A percentile compares a stretch with the other conserved stretches of the same genome.
Conservation (phyloP, 2,888 invertebrate genomes). For the Danaus chrysippus region DNA sequence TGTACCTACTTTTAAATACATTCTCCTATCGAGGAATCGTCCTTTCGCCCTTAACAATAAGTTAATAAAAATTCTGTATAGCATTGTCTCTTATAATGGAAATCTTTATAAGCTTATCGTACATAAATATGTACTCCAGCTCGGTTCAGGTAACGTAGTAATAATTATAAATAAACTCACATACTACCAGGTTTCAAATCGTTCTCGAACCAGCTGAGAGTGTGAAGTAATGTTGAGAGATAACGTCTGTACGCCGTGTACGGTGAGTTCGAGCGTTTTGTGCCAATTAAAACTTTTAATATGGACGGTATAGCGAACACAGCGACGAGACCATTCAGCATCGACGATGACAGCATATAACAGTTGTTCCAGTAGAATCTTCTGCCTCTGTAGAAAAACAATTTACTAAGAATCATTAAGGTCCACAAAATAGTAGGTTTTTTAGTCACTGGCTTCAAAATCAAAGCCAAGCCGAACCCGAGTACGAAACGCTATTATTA, state of each 20-base stretch:
- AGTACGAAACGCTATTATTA: too few relatives aligned
- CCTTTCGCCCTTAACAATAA: too few relatives aligned
- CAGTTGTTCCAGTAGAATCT: constrained; percentile 84
- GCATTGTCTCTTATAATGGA: too few relatives aligned
- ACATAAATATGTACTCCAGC: too few relatives aligned
- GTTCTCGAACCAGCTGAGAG: constrained; percentile 87
- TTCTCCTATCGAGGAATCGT: too few relatives aligned
- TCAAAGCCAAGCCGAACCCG: too few relatives aligned
- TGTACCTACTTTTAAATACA: too few relatives aligned
- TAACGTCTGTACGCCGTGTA: constrained; percentile 87
- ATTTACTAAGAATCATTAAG: background rate
- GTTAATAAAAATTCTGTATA: too few relatives aligned
- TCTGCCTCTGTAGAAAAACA: constrained; percentile 82
- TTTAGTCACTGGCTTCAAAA: too few relatives aligned
- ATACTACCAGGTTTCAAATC: constrained; percentile 80
- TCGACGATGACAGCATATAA: constrained; percentile 83
- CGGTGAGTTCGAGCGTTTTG: constrained; percentile 83
- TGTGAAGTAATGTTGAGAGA: constrained; percentile 87
- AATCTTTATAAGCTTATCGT: too few relatives aligned
- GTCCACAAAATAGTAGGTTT: background rate
- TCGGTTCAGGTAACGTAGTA: background rate
- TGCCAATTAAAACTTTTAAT: constrained; percentile 83
- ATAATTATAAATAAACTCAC: constrained; percentile 55
- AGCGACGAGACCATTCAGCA: constrained; percentile 86
- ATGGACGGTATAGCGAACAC: constrained; percentile 88